Evolutionary conservation across 1,140 invertebrate genomes (phyloP), one percentile per base, ranked within the genome.

Genomic region (Armadillidium nasatum): DNA sequence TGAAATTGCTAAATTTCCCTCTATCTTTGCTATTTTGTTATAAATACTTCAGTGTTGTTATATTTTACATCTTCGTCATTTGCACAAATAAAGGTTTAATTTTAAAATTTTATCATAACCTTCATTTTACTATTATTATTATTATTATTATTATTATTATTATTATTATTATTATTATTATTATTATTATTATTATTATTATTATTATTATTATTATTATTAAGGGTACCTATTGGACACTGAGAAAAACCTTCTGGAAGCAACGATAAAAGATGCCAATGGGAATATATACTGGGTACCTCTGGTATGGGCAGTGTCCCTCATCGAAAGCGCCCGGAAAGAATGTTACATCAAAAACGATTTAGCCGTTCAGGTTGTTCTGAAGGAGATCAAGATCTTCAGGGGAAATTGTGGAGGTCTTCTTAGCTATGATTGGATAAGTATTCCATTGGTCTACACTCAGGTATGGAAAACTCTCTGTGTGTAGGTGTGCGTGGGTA

Each of bases 211-310:
- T 33, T 33, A 33, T 33, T 33, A 33, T 33, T 33, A 33, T 33
- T 33, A 33, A 89, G 89, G 95, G 81, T 86, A 97, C n/a, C 85
- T 97, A 15, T 87, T 92, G 21, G 90, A 91, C 66, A 95, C 95
- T 82, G 96, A 98, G 83, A 88, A 91, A 73, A 85, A 85, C 21
- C 93, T 95, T 77, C 89, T 95, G 72, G 88, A 91, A 45, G 89
- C 91, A 77, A 85, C 96, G 78, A 92, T 94, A 82, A 84, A 87
- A 4, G 95, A 95, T 83, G 92, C 94, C 0, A 90, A 92, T 70
- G 92, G 93, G 77, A 91, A 92, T 43, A 97, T 96, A 84, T 95
- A 95, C 84, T 98, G 95, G 94, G 88, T 98, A 83, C 96, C 96
- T 23, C 91, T 90, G 10, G 86, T 89, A 71, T 89, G 88, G 89